Base-by-base conservation (phyloP, 92 coral and sea anemone species). In the Actinernus sp. region DNA sequence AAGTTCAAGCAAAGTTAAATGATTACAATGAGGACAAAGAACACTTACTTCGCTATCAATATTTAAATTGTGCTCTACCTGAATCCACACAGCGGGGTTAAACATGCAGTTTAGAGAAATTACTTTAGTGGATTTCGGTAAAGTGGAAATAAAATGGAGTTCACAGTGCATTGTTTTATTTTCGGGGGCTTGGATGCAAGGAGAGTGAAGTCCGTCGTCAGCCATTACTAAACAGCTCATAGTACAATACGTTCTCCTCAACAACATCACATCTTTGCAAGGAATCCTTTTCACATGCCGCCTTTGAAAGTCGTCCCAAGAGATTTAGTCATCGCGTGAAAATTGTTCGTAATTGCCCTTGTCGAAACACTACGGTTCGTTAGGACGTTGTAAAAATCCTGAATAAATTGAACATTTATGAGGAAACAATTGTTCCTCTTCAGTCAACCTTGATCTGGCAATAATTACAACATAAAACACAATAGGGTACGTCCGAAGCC, bases 401-500 rank as follows among this genome's bases (percentile, higher is more conserved):
- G 18, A 22, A 18, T 31, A n/a, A 20, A 49, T 23, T 58, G 66
- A 37, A 56, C 37, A 14, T 58, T 44, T 34, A 41, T 71, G 63
- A 44, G 56, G 70, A 38, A 3, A 51, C 59, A 20, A 73, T 81
- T 81, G 88, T 73, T 3, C 58, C 43, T 26, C 63, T 67, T 65
- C 48, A 48, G 74, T 61, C 51, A 58, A 73, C 56, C 65, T 26
- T 49, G 40, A 41, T 33, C 65, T 73, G 23, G 75, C 64, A 71
- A 55, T 81, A 81, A 81, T 81, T 65, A 81, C 82, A 64, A 81
- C 88, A 81, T 81, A 81, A 55, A 56, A 41, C 63, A 81, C 87
- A 81, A 72, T 61, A 34, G 71, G 12, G 26, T 19, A 26, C 33
- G 2, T 7, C 28, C 59, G 31, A 25, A 2, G 59, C 3, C 14